These are phyloP conservation scores for Pseudococcus viburni DNA, from an alignment of 2,888 invertebrate species.

Conservation along the genomic window DNA sequence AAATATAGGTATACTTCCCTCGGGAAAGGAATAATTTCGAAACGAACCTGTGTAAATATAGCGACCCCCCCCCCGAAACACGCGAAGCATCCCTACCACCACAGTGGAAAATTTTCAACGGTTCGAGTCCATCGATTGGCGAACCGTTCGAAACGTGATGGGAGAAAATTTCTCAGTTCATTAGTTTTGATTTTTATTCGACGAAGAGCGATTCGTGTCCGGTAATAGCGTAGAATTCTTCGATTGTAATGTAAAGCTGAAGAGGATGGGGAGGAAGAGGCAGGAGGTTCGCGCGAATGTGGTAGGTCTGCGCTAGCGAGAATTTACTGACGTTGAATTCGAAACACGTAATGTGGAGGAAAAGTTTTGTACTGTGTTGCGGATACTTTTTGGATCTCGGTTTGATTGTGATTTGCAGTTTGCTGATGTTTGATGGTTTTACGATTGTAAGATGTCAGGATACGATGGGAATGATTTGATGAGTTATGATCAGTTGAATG, in stretches of 20 bases:
- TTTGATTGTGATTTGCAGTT: background rate
- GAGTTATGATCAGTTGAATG: no score
- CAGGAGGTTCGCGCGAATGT: background rate
- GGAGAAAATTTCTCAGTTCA: background rate
- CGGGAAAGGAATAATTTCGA: background rate
- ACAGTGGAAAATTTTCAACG: background rate
- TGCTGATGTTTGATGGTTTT: no score
- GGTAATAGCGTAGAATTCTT: background rate
- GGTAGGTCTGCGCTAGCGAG: background rate
- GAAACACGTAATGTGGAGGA: background rate
- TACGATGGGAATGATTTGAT: no score
- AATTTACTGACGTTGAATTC: background rate
- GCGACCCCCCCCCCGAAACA: background rate
- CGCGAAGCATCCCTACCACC: no score
- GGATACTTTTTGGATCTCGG: background rate
- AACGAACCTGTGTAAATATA: background rate
- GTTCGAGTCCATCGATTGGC: background rate
- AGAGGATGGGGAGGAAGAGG: background rate
- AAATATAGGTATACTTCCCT: background rate
- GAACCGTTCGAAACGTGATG: background rate
- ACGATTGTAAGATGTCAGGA: no score
- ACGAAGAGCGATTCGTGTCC: background rate
- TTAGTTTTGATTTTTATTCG: constrained; percentile 5
- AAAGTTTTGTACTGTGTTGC: background rate
- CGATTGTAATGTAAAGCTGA: background rate